Evolutionary conservation across 2,888 invertebrate genomes (phyloP).

Genomic region (Morpho achilles): DNA sequence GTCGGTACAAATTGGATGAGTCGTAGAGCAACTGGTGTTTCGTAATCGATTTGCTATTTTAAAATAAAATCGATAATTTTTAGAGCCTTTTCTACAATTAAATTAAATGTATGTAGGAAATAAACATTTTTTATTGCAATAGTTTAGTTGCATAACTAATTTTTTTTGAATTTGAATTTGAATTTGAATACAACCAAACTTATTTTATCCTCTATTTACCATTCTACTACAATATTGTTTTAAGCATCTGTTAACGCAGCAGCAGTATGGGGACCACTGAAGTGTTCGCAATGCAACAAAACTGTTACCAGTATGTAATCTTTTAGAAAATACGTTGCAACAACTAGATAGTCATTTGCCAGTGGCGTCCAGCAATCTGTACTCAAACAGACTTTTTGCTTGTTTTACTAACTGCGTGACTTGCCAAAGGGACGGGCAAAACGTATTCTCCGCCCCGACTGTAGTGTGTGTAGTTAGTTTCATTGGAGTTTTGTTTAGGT

Average conservation of each 20-base stretch:
- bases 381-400: not conserved
- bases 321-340: slow-evolving; percentile 23
- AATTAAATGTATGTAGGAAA: slow-evolving; percentile 17
- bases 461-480: too few relatives aligned
- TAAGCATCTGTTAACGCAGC: slow-evolving; percentile 1
- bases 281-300: slow-evolving; percentile 14
- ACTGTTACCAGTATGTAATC: slow-evolving; percentile 16
- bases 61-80: slow-evolving; percentile 10
- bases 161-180: too few relatives aligned
- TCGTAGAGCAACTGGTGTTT: too few relatives aligned
- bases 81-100: slow-evolving; percentile 6
- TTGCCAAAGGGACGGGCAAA: not conserved
- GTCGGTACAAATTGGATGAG: too few relatives aligned
- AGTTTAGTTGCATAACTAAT: not conserved
- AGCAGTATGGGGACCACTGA: slow-evolving; percentile 3
- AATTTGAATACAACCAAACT: not conserved
- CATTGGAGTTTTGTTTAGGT: too few relatives aligned
- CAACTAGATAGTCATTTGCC: slow-evolving; percentile 15
- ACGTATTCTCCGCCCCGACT: too few relatives aligned
- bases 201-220: not conserved
- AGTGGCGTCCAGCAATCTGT: slow-evolving; percentile 11
- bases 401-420: slow-evolving; percentile 2
- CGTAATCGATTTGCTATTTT: too few relatives aligned
- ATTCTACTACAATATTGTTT: not conserved
- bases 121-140: not conserved